Evolutionary conservation across 1,140 invertebrate species (phyloP).

Genomic region (Agrypnia vestita): DNA sequence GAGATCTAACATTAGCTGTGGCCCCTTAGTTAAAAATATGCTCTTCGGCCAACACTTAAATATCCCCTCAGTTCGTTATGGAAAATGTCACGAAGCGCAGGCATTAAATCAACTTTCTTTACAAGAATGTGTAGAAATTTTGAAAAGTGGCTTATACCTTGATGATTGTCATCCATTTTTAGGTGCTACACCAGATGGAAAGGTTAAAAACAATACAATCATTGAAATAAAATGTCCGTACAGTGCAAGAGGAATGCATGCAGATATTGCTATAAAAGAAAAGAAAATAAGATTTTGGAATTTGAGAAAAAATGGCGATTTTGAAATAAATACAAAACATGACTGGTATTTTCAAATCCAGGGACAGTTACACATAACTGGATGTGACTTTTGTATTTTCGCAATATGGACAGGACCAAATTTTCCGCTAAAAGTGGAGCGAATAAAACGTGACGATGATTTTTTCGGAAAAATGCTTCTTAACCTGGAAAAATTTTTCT

Average conservation of each 20-base stretch:
- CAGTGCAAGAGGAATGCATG: background rate
- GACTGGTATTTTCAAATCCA: too few species aligned
- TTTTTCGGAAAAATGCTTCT: too few species aligned
- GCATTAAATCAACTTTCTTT: background rate
- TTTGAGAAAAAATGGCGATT: too few species aligned
- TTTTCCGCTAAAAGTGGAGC: too few species aligned
- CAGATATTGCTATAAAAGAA: too few species aligned
- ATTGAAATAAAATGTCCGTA: background rate
- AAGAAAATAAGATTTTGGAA: too few species aligned
- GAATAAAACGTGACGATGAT: too few species aligned
- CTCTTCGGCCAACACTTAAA: slow-evolving; percentile 26
- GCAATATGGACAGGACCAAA: too few species aligned
- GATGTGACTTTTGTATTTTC: too few species aligned
- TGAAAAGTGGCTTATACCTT: slow-evolving; percentile 65
- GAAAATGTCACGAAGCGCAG: background rate
- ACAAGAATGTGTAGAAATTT: slow-evolving; percentile 38
- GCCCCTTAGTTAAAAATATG: slow-evolving; percentile 51
- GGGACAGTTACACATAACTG: too few species aligned
- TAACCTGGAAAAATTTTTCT: too few species aligned
- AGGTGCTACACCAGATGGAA: slow-evolving; percentile 66
- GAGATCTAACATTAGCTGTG: slow-evolving; percentile 39
- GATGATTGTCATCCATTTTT: slow-evolving; percentile 63
- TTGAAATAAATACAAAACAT: too few species aligned
- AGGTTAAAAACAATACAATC: background rate
- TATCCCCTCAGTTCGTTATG: background rate